Percentiles rank a stretch among this genome's conserved stretches.
Evolutionary conservation across 2,797 vertebrate genomes (phyloP).

Genomic region (Sebastes trivittatus): DNA sequence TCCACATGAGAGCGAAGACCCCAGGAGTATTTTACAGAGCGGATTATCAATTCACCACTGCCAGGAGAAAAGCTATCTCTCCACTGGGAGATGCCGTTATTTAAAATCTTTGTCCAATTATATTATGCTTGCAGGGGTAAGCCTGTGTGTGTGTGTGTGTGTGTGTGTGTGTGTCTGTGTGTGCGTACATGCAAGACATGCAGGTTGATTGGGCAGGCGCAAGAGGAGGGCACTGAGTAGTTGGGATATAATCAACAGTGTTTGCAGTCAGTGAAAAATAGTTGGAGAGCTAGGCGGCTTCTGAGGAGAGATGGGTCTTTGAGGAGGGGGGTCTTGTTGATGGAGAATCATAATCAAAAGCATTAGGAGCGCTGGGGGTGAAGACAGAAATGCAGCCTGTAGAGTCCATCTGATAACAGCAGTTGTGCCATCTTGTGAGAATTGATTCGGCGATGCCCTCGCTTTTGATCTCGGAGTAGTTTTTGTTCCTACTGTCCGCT

Average conservation of each 20-base stretch:
- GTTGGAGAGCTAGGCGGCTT: constrained; percentile 20
- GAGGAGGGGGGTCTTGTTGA: constrained; percentile 38
- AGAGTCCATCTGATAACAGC: constrained; percentile 16
- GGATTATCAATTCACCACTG: constrained; percentile 71
- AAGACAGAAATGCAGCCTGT: constrained; percentile 24
- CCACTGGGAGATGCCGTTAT: constrained; percentile 58
- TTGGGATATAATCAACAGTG: constrained; percentile 45
- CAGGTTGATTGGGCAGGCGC: constrained; percentile 31
- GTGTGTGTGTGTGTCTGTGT: not conserved
- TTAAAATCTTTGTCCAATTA: constrained; percentile 76
- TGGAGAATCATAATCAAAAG: constrained; percentile 50
- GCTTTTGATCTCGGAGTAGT: constrained; percentile 37
- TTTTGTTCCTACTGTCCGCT: constrained; percentile 23
- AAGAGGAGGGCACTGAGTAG: constrained; percentile 18
- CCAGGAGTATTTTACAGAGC: constrained; percentile 61
- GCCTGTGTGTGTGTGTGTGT: not conserved
- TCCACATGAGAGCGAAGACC: constrained; percentile 48
- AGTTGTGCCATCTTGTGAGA: constrained; percentile 17
- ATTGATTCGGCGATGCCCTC: constrained; percentile 7
- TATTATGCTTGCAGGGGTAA: constrained; percentile 43
- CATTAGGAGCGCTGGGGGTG: constrained; percentile 8
- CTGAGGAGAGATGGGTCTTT: constrained; percentile 33
- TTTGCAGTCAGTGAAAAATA: constrained; percentile 29
- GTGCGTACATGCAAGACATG: not conserved
- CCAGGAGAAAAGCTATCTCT: constrained; percentile 59